Evolutionary conservation across 2,888 invertebrate species (phyloP).

Genomic region (Subacronicta megacephala): DNA sequence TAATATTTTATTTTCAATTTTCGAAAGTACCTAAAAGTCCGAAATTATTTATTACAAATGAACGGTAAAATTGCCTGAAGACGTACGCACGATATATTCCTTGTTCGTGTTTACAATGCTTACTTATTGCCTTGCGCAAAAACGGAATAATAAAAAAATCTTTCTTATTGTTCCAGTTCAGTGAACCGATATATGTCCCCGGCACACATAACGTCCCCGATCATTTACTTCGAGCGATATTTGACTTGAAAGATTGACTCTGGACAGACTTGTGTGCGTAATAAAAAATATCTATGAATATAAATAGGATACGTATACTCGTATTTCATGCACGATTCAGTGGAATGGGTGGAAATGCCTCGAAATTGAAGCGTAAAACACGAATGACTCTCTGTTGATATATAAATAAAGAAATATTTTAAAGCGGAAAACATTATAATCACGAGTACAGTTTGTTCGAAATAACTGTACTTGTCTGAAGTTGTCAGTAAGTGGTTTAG

Average conservation of each 20-base stretch:
- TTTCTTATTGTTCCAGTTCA: slow-evolving; percentile 53
- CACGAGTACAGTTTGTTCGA: too few species aligned
- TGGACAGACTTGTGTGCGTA: slow-evolving; percentile 36
- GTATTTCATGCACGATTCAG: slow-evolving; percentile 13
- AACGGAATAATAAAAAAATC: slow-evolving; percentile 53
- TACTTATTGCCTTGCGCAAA: slow-evolving; percentile 39
- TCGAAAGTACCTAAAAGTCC: too few species aligned
- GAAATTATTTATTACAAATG: slow-evolving; percentile 27
- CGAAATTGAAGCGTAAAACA: background rate
- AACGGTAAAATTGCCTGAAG: slow-evolving; percentile 33
- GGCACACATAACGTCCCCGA: slow-evolving; percentile 34
- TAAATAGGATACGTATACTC: slow-evolving; percentile 39
- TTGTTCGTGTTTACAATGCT: slow-evolving; percentile 42
- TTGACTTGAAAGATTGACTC: slow-evolving; percentile 52
- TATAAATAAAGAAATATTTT: background rate
- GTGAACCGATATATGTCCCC: slow-evolving; percentile 38
- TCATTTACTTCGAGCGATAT: slow-evolving; percentile 52
- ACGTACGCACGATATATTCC: slow-evolving; percentile 21
- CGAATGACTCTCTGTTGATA: background rate
- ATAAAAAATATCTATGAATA: slow-evolving; percentile 55
- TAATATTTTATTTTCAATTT: too few species aligned
- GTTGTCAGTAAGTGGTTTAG: too few species aligned
- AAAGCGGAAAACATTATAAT: background rate
- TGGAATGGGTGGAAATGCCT: slow-evolving; percentile 13
- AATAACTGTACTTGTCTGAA: too few species aligned